Base-by-base conservation (phyloP, 1,140 invertebrate species). In the Macrosteles quadrilineatus region DNA sequence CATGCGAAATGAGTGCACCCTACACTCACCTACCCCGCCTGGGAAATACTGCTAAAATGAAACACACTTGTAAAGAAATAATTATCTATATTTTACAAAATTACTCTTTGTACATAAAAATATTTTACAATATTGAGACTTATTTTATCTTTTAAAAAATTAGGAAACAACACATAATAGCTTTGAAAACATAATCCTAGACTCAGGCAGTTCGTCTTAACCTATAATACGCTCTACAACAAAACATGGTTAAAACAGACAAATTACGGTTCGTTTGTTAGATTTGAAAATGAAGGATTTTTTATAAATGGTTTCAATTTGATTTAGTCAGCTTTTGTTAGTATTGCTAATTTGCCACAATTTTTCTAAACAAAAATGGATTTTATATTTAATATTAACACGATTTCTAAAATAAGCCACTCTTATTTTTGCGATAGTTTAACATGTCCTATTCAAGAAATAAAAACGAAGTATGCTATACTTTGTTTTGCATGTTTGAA, bases 1-100 rank as follows among this genome's bases (percentile, higher is more conserved):
- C 27, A 59, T 59, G 55, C 55, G 27, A 59, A 59, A 23, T 21
- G 55, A 59, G 27, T 59, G 21, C 55, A 25, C 32, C 32, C 32
- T 36, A 14, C 14, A 59, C 55, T 59, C 55, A 4, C 55, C 25
- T 23, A 14, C 55, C 55, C 21, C 2, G 21, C 55, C 25, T 59
- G 21, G 55, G 55, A 59, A 27, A 6, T 59, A 14, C 6, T 23
- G 6, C 27, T 30, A 59, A 59, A 30, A 30, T 27, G 27, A 59
- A 59, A 25, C 55, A 59, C 55, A 27, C 2, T 9, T 14, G n/a
- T 59, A 59, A 59, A 59, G 55, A 59, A 59, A 59, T 59, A 59
- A 30, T 59, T 59, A 59, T 59, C 55, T 59, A 59, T 59, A 59
- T 59, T 59, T 59, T 59, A 59, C 55, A 59, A 59, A 59, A 59